Evolutionary conservation across 2,888 invertebrate genomes (phyloP).

Genomic region (Pachymerium ferrugineum): DNA sequence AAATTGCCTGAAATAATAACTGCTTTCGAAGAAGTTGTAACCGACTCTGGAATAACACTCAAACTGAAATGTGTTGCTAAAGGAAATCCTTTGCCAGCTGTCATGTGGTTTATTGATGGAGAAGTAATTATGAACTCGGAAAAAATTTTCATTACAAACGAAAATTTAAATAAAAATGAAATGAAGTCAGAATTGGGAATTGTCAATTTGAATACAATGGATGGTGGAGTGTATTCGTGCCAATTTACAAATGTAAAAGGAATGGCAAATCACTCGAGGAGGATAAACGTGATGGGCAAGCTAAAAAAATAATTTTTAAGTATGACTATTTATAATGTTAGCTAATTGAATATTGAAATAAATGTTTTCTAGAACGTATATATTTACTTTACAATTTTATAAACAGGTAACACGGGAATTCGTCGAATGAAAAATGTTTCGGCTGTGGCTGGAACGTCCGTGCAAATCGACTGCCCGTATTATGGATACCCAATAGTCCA

Average conservation of each 20-base stretch:
- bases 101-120: constrained; percentile 7
- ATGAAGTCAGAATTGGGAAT: not conserved
- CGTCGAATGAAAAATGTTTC: not conserved
- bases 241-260: not conserved
- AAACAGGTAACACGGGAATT: not conserved
- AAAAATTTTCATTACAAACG: not conserved
- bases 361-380: no score
- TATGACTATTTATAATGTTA: not conserved
- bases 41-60: not conserved
- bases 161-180: not conserved
- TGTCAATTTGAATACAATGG: constrained; percentile 1
- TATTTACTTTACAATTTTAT: not conserved
- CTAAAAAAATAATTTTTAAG: constrained; percentile 12
- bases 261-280: not conserved
- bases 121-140: not conserved
- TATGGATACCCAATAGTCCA: constrained; percentile 7
- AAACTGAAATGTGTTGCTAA: constrained; percentile 10
- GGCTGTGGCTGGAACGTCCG: not conserved
- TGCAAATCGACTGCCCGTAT: constrained; percentile 9
- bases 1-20: not conserved
- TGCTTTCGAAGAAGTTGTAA: not conserved
- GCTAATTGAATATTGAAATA: not conserved
- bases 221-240: constrained; percentile 28
- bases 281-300: constrained; percentile 29
- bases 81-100: constrained; percentile 23